Evolutionary conservation across 1,140 invertebrate species (phyloP), one percentile per base, ranked within the genome.

Genomic region (Heliconius melpomene): DNA sequence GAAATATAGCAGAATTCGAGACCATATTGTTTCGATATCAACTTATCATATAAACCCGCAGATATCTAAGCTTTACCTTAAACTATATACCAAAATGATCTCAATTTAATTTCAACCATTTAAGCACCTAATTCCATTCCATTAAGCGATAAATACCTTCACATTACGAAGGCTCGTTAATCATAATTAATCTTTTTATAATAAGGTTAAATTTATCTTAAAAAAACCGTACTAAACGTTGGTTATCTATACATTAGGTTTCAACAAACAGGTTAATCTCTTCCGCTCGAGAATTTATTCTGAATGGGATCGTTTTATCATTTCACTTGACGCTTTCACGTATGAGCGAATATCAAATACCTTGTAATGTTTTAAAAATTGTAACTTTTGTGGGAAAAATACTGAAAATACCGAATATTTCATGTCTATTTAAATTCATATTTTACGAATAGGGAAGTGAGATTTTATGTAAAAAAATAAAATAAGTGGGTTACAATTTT

Each of bases 251-350:
- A 52, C 66, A 76, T 79, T 78, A 73, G 66, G 77, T 79, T 82
- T 76, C 54, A 72, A 76, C 77, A 82, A 82, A 78, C 76, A 81
- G 52, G 77, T 76, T 82, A 81, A 82, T 82, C 80, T 73, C 80
- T 79, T 82, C 80, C 74, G 77, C 74, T 73, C 54, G 60, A 66
- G 77, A 72, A 81, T 79, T 32, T 46, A 72, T 70, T 26, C 16
- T 79, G 78, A 79, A 66, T 74, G 78, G 26, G 76, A 40, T 70
- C 70, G 70, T 77, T 77, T 77, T 77, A 77, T 77, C 78, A 74
- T 74, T 70, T 79, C 40, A 79, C 78, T 74, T 52, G 78, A 79
- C 72, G 76, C 70, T 38, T 77, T 77, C 70, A 77, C 70, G 76
- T 77, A 50, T 77, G 76, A 77, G 26, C 40, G 76, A 77, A 74